Evolutionary conservation across 2,797 vertebrate genomes (phyloP).

Genomic region (Cheirogaleus major): DNA sequence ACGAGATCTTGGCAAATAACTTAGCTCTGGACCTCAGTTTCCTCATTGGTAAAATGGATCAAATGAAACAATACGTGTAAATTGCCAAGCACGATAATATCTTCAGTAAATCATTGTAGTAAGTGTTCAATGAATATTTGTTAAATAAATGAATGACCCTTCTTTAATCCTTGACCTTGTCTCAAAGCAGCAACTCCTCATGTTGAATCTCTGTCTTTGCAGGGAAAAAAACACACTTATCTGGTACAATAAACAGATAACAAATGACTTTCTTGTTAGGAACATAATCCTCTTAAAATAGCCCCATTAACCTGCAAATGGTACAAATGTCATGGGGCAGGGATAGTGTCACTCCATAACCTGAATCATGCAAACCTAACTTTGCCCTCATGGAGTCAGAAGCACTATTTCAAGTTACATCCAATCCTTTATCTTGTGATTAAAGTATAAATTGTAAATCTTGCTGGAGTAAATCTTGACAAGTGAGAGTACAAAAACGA

Average conservation of each 20-base stretch:
- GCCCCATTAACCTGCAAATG: background rate
- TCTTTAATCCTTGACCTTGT: background rate
- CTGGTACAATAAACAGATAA: background rate
- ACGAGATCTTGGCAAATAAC: background rate
- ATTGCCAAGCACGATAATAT: background rate
- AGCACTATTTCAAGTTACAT: background rate
- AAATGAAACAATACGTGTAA: background rate
- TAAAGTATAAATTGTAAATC: background rate
- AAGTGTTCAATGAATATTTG: background rate
- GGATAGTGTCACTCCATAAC: background rate
- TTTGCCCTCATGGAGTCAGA: background rate
- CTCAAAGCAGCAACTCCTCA: background rate
- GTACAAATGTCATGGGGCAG: background rate
- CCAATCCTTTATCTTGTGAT: background rate
- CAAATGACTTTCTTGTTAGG: background rate
- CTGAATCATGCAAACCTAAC: background rate
- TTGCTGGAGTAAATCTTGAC: conserved; percentile 22
- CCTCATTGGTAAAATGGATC: background rate
- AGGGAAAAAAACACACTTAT: background rate
- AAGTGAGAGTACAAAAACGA: background rate
- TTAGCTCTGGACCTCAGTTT: background rate
- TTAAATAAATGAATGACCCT: background rate
- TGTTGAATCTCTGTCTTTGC: background rate
- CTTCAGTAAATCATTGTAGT: background rate
- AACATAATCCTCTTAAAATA: background rate